These are phyloP conservation scores for Holocentrus rufus DNA, from an alignment of 2,797 vertebrate genomes.

Conservation along the genomic window DNA sequence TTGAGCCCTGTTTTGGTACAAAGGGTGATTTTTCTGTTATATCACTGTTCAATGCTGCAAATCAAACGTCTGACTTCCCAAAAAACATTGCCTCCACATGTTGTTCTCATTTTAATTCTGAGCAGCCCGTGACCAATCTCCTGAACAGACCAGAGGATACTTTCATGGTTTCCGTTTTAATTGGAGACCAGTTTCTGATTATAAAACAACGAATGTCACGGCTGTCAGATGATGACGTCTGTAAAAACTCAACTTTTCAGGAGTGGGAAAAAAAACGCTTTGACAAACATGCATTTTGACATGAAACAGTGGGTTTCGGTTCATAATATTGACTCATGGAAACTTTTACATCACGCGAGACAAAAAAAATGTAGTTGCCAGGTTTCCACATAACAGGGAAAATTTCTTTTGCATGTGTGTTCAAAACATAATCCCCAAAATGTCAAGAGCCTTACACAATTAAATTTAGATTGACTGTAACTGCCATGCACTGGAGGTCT, in stretches of 20 bases:
- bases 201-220: background rate
- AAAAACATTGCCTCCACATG: no score
- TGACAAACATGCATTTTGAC: background rate
- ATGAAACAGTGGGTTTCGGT: background rate
- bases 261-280: background rate
- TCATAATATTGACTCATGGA: constrained; percentile 34
- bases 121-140: no score
- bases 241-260: background rate
- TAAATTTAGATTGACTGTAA: no score
- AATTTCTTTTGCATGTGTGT: background rate
- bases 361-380: background rate
- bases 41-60: no score
- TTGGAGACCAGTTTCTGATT: no score
- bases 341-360: background rate
- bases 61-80: no score
- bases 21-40: no score
- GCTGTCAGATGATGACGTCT: background rate
- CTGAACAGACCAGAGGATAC: no score
- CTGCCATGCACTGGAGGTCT: background rate
- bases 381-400: background rate
- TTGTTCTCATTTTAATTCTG: no score
- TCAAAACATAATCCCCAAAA: background rate
- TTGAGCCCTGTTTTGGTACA: no score
- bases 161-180: no score
- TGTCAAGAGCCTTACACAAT: background rate